Base-by-base conservation (phyloP, 2,888 invertebrate genomes). In the Campaea margaritaria region DNA sequence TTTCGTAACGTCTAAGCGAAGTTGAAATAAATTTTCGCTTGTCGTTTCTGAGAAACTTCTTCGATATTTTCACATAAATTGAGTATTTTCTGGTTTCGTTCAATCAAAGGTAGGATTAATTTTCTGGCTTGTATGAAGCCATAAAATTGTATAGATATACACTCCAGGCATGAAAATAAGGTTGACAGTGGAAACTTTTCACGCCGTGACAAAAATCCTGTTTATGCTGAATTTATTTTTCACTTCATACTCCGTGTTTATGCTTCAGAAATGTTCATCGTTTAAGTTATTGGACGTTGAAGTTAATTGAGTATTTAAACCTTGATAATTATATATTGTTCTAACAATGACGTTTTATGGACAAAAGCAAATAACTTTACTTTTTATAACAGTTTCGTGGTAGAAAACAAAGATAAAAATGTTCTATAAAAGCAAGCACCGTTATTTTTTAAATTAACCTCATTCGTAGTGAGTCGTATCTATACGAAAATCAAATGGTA, bases 131-230 rank as follows among this genome's bases (percentile, higher is more conserved):
- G 64, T 74, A 76, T 75, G 68, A 69, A 75, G 74, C 65, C 65
- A 67, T 75, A 72, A 74, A 77, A 69, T 65, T 21, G 2, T 21
- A 21, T 21, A 5, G 69, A 55, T 53, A 66, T 53, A 67, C 67
- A 67, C 59, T 69, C 46, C 61, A 57, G 63, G 63, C 61, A 68
- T 65, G 73, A 63, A 72, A 73, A 70, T 73, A 80, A 78, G 79
- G 70, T 73, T 72, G 59, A 60, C 52, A 58, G 64, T 53, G 60
- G 66, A 66, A 58, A 58, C 58, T 70, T 74, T 74, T 73, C 75
- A 73, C 66, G 60, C 67, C 67, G 67, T 72, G 65, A 72, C 62
- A 64, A 69, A 31, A 74, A 68, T 66, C 50, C 58, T 69, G 66
- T 65, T 41, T 16, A 14, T 4, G 41, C 45, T 52, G 53, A 63